Base-by-base conservation (phyloP, 2,888 invertebrate species). In the Galeruca laticollis region DNA sequence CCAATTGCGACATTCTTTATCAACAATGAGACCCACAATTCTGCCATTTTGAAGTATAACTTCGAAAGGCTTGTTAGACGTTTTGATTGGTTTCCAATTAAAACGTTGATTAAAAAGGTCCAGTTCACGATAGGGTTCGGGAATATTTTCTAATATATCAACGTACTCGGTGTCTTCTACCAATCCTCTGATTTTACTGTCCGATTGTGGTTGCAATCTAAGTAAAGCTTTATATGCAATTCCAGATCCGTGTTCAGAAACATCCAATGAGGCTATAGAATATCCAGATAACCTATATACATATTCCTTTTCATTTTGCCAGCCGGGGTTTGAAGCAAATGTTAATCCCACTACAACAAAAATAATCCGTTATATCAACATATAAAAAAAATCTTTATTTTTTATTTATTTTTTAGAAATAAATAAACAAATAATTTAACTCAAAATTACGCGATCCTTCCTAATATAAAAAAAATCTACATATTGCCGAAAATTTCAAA, bases 41-140 rank as follows among this genome's bases (percentile, higher is more conserved):
- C 90, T 87, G 49, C 92, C 92, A 59, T 90, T 88, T 67, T 89
- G 86, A 73, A 90, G 81, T 26, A 83, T 83, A 75, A 93, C 88
- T 82, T 90, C 88, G 83, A 93, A 92, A 1, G 90, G 87, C 68
- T 89, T 86, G 49, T 88, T 87, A 67, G 88, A 86, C 63, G 90
- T 82, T 21, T 87, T 85, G 11, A 91, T 84, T 5, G 86, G 84
- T 73, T 88, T 84, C 82, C 87, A 91, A 71, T 86, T 85, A 31
- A 91, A 83, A 75, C 87, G 76, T 47, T 84, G 76, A 13, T 87
- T 86, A 1, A 87, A 86, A 73, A 89, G 85, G 31, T 84, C 75
- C 15, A 85, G 79, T 8, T 84, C 81, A 87, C 88, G 88, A 0
- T 89, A 9, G n/a, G 88, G 83, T 1, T 64, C 59, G 15, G 87